Percentiles rank a stretch among this genome's conserved stretches.
phyloP scores from a whole-genome alignment of 2,113 vertebrate genomes.

The Acrocephalus arundinaceus region DNA sequence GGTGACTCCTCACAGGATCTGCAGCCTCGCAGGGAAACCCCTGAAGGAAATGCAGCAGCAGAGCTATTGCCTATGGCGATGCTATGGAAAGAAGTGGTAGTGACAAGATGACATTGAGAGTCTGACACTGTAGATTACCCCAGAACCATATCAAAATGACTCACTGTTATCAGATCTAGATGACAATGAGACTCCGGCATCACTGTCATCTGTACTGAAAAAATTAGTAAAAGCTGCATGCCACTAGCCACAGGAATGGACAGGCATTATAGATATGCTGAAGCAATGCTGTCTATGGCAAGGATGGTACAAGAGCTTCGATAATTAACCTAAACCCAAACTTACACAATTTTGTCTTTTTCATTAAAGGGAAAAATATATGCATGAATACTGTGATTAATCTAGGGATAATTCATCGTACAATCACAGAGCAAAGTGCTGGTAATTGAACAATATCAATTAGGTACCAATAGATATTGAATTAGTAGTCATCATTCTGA shows the following conservation, averaged over 20 bases:
- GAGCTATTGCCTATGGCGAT: constrained; percentile 7
- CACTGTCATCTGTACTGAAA: constrained; percentile 46
- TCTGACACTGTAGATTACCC: constrained; percentile 60
- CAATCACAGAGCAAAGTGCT: neutral
- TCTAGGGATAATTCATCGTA: neutral
- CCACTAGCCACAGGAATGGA: constrained; percentile 15
- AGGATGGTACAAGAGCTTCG: neutral
- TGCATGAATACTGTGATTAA: neutral
- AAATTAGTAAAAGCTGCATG: constrained; percentile 38
- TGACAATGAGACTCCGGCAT: constrained; percentile 43
- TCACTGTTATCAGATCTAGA: constrained; percentile 48
- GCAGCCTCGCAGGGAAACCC: neutral
- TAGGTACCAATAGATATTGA: neutral
- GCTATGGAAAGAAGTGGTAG: constrained; percentile 33
- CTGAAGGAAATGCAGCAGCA: constrained; percentile 13
- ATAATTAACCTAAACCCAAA: neutral
- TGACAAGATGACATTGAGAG: constrained; percentile 58
- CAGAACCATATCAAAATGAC: constrained; percentile 60
- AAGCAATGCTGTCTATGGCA: neutral
- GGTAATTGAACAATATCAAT: neutral
- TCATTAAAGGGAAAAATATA: neutral
- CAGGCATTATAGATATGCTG: neutral
- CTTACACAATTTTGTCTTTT: neutral
- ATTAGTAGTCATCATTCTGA: neutral
- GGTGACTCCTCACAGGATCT: neutral